Percentiles rank a stretch among this genome's conserved stretches.
Evolutionary conservation across 2,113 vertebrate species (phyloP).

Genomic region (Probosciger aterrimus): DNA sequence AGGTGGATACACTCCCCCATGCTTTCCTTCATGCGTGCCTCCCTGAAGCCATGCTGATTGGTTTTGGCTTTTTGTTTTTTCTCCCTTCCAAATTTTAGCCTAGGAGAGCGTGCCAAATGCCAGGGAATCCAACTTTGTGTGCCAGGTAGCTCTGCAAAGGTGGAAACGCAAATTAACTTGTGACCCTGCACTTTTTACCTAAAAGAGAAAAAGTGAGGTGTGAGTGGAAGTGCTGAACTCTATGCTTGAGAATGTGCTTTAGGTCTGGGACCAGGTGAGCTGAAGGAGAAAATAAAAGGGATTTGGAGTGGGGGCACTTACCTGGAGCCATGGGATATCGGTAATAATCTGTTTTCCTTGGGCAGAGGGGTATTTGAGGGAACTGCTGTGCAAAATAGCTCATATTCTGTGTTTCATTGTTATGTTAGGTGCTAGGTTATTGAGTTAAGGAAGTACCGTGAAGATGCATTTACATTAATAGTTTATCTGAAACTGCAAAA

Average conservation of each 20-base stretch:
- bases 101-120: no score
- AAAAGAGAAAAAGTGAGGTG: neutral
- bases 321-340: neutral
- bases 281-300: neutral
- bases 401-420: neutral
- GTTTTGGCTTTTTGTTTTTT: neutral
- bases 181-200: neutral
- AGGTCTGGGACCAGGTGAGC: neutral
- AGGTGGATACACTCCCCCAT: accelerated
- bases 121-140: neutral
- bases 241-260: neutral
- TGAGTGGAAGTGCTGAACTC: neutral
- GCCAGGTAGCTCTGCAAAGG: no score
- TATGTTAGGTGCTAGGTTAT: neutral
- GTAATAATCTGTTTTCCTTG: neutral
- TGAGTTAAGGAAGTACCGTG: neutral
- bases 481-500: neutral
- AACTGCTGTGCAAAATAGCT: neutral
- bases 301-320: neutral
- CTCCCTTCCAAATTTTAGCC: neutral
- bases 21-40: accelerated
- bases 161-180: neutral
- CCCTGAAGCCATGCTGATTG: neutral
- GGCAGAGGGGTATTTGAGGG: neutral
- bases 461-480: neutral